These are phyloP conservation scores for Ooceraea biroi DNA, from an alignment of 1,140 invertebrate genomes.

Conservation along the genomic window DNA sequence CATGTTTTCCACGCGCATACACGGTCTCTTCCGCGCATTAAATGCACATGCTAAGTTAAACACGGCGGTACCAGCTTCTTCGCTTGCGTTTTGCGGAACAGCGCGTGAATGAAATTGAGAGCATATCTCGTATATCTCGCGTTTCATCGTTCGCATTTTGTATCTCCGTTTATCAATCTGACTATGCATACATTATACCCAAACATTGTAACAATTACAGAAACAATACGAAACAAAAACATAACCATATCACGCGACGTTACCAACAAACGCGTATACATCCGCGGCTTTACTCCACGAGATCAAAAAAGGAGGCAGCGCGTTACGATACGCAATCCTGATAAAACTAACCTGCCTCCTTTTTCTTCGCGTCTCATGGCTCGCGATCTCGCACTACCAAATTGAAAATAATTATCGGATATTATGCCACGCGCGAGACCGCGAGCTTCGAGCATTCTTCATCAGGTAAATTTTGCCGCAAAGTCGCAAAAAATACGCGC, in stretches of 20 bases:
- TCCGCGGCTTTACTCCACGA: constrained; percentile 5
- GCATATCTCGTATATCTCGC: constrained; percentile 1
- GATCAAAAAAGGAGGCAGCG: constrained; percentile 33
- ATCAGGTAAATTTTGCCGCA: neutral
- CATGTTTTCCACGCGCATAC: constrained; percentile 75
- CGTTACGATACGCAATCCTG: constrained; percentile 22
- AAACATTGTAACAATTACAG: constrained; percentile 80
- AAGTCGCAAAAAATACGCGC: constrained; percentile 33
- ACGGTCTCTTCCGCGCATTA: constrained; percentile 57
- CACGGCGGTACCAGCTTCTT: constrained; percentile 15
- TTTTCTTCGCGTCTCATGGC: neutral
- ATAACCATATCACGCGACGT: constrained; percentile 68
- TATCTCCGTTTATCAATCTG: constrained; percentile 28
- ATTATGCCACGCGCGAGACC: constrained; percentile 21
- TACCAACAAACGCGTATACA: constrained; percentile 52
- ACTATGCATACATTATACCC: constrained; percentile 43
- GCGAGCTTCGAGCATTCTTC: constrained; percentile 43
- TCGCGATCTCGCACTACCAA: constrained; percentile 1
- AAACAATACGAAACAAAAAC: constrained; percentile 81
- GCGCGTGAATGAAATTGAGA: constrained; percentile 30
- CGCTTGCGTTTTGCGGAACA: constrained; percentile 21
- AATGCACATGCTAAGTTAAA: constrained; percentile 55
- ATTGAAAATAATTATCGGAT: constrained; percentile 45
- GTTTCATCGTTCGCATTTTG: constrained; percentile 4
- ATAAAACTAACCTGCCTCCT: constrained; percentile 44